Base-by-base conservation (phyloP, 2,888 invertebrate genomes). In the Agrochola litura region DNA sequence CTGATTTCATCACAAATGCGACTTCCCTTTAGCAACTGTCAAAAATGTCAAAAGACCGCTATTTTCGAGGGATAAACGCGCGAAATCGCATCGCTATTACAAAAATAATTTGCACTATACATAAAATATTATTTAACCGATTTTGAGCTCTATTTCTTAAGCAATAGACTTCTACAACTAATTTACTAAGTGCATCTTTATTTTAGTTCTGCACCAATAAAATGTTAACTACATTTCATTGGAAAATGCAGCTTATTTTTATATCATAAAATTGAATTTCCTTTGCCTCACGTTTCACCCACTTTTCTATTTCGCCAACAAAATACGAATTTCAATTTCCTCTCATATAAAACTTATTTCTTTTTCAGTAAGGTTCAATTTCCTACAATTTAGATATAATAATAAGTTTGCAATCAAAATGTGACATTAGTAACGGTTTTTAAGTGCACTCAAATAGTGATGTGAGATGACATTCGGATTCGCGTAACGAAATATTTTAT, bases 41-140 rank as follows among this genome's bases (percentile, higher is more conserved):
- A 94, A 88, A 93, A 92, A 90, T 89, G 93, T 92, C 93, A 94
- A 90, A 88, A 85, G 71, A 84, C 89, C 82, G 88, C 89, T 87
- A 89, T 88, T 90, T 88, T 88, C 90, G 89, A 86, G 88, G 86
- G 93, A 92, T 90, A 43, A 90, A 87, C 89, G 92, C 91, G 84
- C 86, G 83, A 87, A 77, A 82, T 89, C 89, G 87, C 79, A 84
- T 82, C 79, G 86, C 80, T 89, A 22, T 25, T 43, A 64, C 58
- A 65, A 74, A 54, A 30, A 5, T 60, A 60, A 22, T 6, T 14
- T 6, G 0, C 14, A 22, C 19, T 3, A 0, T 2, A 0, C 1
- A 2, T n/a, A 30, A 63, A 68, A 19, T 5, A 0, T 30, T 6
- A 0, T 25, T 56, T 1, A 61, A 46, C 0, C 56, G 3, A 74